Conservation (phyloP, 2,113 vertebrate species). For the Lontra canadensis region DNA sequence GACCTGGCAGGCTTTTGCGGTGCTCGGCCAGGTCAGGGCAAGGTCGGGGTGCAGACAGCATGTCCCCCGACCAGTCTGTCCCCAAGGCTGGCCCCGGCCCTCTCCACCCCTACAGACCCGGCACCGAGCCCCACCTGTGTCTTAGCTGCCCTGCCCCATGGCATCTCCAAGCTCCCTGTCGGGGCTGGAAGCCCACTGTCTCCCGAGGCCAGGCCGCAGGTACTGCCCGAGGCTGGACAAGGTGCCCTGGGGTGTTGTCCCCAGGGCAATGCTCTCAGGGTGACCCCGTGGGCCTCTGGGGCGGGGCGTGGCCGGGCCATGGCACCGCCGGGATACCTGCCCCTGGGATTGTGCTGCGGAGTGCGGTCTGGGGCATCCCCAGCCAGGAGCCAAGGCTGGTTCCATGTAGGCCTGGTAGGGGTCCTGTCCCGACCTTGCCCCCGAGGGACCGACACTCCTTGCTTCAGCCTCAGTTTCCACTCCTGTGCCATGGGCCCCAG, state of each 20-base stretch:
- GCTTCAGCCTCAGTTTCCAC: not conserved
- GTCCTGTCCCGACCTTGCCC: not conserved
- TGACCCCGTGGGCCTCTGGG: not conserved
- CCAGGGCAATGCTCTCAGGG: not conserved
- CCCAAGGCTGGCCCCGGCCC: rapidly evolving
- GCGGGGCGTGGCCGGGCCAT: rapidly evolving
- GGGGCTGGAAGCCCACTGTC: no score
- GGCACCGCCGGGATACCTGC: rapidly evolving
- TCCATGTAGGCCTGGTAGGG: rapidly evolving
- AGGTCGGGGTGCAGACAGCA: not conserved
- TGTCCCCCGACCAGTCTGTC: rapidly evolving
- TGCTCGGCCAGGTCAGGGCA: rapidly evolving
- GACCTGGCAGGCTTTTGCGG: not conserved
- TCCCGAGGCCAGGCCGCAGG: not conserved
- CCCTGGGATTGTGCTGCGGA: not conserved
- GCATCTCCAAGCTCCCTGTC: not conserved
- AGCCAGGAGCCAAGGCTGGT: not conserved
- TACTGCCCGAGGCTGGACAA: rapidly evolving
- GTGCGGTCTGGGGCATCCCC: rapidly evolving
- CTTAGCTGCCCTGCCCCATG: rapidly evolving
- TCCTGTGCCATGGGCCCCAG: not conserved
- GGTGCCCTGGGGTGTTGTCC: not conserved
- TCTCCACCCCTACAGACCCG: no score
- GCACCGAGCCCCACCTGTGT: not conserved
- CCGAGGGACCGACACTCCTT: not conserved